Evolutionary conservation across 2,797 vertebrate species (phyloP).

Genomic region (Squalus acanthias): DNA sequence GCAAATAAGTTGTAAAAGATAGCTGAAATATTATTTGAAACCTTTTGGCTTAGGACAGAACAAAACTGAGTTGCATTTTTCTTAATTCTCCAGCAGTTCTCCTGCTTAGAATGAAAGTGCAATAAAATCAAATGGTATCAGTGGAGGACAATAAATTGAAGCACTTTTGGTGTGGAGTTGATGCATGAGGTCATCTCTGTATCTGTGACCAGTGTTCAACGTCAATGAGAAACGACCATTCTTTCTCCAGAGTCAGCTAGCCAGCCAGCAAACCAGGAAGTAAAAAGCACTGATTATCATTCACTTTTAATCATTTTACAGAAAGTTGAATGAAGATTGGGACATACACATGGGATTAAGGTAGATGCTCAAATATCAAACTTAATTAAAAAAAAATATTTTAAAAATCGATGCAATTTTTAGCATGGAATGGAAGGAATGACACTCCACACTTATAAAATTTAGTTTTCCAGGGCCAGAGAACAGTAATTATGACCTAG

Average conservation of each 20-base stretch:
- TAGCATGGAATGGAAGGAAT: no score
- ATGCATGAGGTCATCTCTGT: not conserved
- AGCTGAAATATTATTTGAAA: not conserved
- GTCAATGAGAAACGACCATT: not conserved
- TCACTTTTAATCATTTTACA: no score
- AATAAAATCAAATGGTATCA: not conserved
- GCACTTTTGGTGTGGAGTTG: not conserved
- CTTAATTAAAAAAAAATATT: no score
- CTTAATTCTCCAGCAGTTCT: not conserved
- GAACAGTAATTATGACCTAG: no score
- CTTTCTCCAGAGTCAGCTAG: not conserved
- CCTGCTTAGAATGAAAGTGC: not conserved
- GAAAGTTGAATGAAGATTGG: no score
- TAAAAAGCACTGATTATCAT: no score
- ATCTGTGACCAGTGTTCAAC: not conserved
- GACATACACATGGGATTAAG: no score
- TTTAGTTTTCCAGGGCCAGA: no score
- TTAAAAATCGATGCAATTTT: no score
- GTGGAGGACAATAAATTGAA: not conserved
- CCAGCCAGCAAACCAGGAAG: no score
- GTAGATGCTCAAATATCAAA: no score
- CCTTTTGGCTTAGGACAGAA: not conserved
- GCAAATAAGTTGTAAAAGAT: not conserved
- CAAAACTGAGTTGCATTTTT: not conserved
- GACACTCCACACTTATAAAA: no score